Percentiles rank a stretch among this genome's conserved stretches.
These are phyloP conservation scores for Ceratina calcarata DNA, from an alignment of 1,140 invertebrate genomes.

Conservation along the genomic window DNA sequence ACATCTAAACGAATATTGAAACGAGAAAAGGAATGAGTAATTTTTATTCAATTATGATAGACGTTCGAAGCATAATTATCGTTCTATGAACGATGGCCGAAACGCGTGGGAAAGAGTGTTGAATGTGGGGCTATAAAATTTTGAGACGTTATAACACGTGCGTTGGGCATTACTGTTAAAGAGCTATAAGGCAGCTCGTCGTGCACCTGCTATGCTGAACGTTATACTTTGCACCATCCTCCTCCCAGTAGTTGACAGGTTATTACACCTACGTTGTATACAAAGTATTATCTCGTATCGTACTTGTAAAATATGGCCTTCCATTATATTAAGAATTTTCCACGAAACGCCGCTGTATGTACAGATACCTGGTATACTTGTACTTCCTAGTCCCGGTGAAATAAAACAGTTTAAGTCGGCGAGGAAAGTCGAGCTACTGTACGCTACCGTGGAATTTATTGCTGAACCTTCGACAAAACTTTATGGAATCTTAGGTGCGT, in stretches of 20 bases:
- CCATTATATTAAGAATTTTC: constrained; percentile 53
- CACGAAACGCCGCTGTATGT: constrained; percentile 5
- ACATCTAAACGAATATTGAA: background rate
- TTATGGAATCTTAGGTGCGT: background rate
- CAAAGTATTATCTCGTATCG: constrained; percentile 48
- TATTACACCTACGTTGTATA: constrained; percentile 54
- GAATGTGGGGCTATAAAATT: constrained; percentile 30
- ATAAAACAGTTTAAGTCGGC: constrained; percentile 24
- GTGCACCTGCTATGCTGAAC: constrained; percentile 44
- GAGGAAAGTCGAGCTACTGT: background rate
- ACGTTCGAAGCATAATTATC: background rate
- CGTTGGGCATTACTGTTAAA: constrained; percentile 42
- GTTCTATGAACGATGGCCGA: background rate
- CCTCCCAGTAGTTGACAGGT: constrained; percentile 49
- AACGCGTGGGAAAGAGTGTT: background rate
- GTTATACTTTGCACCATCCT: constrained; percentile 47
- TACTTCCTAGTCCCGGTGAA: background rate
- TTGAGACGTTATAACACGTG: constrained; percentile 37
- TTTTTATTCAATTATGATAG: too few species aligned
- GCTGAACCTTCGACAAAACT: background rate
- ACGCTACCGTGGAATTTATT: background rate
- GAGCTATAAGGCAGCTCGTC: constrained; percentile 47
- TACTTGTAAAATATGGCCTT: constrained; percentile 43
- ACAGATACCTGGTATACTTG: background rate
- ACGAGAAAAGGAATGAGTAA: too few species aligned